phyloP scores from a whole-genome alignment of 2,888 invertebrate species.

The Dorcus hopei region DNA sequence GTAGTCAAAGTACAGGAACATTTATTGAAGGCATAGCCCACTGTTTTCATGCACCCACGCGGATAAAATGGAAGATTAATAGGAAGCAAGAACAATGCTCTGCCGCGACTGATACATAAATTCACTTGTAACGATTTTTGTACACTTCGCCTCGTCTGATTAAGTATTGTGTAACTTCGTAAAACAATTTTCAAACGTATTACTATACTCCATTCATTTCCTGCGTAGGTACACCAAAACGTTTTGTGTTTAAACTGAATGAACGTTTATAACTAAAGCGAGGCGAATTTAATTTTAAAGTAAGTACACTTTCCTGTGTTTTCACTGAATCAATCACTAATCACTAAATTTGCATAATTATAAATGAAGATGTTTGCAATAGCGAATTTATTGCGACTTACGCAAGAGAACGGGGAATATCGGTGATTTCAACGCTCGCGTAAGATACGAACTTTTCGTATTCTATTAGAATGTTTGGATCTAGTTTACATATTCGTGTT shows the following conservation, averaged over 20 bases:
- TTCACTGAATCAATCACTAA: too few relatives aligned
- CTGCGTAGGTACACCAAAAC: constrained; percentile 2
- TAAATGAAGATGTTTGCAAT: background rate
- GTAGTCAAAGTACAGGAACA: constrained; percentile 16
- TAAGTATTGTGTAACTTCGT: constrained; percentile 14
- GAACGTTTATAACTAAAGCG: background rate
- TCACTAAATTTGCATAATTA: too few relatives aligned
- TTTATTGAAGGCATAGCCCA: constrained; percentile 28
- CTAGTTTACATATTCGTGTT: too few relatives aligned
- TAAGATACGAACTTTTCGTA: background rate
- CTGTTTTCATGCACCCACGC: constrained; percentile 28
- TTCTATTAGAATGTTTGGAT: too few relatives aligned
- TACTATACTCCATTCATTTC: constrained; percentile 14
- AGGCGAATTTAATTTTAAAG: too few relatives aligned
- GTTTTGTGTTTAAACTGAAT: constrained; percentile 5
- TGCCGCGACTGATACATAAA: constrained; percentile 27
- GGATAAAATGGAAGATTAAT: constrained; percentile 28
- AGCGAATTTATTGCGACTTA: background rate
- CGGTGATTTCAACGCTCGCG: background rate
- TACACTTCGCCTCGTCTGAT: constrained; percentile 16
- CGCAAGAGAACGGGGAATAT: background rate
- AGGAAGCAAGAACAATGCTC: constrained; percentile 24
- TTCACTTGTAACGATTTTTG: constrained; percentile 21
- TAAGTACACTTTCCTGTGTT: too few relatives aligned
- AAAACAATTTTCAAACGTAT: constrained; percentile 1